Percentiles rank a stretch among this genome's conserved stretches.
phyloP scores from a whole-genome alignment of 2,797 vertebrate genomes.

The Xenops minutus region DNA sequence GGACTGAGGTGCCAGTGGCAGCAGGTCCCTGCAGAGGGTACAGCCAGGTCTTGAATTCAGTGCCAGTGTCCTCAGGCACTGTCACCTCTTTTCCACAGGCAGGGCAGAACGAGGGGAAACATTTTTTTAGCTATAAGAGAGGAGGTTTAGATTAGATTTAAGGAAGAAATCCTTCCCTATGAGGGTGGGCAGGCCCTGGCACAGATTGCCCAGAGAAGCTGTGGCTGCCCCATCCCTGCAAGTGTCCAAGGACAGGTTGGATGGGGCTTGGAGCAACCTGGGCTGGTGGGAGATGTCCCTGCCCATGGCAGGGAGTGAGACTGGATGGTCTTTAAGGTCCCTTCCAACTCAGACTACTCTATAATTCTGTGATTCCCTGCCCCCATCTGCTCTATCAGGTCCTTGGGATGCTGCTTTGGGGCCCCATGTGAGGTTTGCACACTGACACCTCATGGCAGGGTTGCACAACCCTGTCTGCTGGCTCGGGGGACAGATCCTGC shows the following conservation, averaged over 20 bases:
- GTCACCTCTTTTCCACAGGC: background rate
- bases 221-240: background rate
- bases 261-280: background rate
- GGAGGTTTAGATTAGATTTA: background rate
- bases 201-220: background rate
- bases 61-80: background rate
- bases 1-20: background rate
- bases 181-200: background rate
- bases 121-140: background rate
- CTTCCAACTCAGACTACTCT: background rate
- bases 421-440: background rate
- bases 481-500: background rate
- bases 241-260: background rate
- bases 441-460: accelerated
- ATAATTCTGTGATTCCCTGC: background rate
- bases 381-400: background rate
- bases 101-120: background rate
- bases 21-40: background rate
- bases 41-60: background rate
- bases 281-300: background rate
- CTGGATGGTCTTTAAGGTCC: background rate
- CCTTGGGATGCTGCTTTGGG: background rate
- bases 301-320: background rate
- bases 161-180: background rate
- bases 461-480: background rate